These are phyloP conservation scores for Philereme vetulata DNA, from an alignment of 2,888 invertebrate species.

Conservation along the genomic window DNA sequence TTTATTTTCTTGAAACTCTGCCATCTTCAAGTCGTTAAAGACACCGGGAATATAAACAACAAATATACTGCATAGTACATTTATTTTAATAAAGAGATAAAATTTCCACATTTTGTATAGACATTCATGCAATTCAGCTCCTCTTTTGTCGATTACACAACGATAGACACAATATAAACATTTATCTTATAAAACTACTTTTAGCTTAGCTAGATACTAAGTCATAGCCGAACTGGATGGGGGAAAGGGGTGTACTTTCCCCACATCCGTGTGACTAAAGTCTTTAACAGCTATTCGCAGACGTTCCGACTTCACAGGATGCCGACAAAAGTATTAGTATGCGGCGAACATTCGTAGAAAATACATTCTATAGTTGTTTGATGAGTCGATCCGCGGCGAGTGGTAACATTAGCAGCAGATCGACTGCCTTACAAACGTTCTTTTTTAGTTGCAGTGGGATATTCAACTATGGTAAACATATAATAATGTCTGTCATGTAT, in stretches of 20 bases:
- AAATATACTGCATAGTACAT: constrained; percentile 79
- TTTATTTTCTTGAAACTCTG: constrained; percentile 1
- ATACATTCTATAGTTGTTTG: no score
- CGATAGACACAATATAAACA: constrained; percentile 63
- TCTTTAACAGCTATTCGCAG: no score
- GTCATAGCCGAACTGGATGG: constrained; percentile 2
- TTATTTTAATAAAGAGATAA: constrained; percentile 81
- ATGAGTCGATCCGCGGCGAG: no score
- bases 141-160: constrained; percentile 56
- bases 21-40: not conserved
- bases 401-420: no score
- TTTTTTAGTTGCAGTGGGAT: no score
- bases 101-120: constrained; percentile 80
- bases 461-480: no score
- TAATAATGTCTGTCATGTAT: no score
- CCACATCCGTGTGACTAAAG: no score
- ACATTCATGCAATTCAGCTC: constrained; percentile 67
- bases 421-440: no score
- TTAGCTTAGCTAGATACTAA: constrained; percentile 41
- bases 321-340: no score
- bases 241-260: not conserved
- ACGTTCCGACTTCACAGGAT: no score
- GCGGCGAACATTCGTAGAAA: no score
- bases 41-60: constrained; percentile 45
- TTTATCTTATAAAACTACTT: constrained; percentile 48